A percentile compares a stretch with the other conserved stretches of the same genome.
Conservation (phyloP, 2,888 invertebrate species). For the Spisula subtruncata region DNA sequence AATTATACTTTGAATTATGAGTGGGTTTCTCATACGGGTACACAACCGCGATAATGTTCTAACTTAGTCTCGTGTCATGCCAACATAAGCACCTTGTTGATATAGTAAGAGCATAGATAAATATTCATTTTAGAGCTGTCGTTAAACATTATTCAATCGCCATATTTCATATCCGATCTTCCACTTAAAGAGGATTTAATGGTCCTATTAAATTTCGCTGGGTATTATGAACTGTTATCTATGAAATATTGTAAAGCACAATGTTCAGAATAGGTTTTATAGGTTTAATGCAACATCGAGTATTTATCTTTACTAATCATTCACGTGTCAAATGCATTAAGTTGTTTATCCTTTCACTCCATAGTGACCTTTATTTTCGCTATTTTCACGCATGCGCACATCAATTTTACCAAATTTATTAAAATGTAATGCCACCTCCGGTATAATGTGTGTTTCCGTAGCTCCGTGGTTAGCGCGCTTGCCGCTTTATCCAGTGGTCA, state of each 20-base stretch:
- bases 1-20: neutral
- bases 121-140: neutral
- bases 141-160: slow-evolving; percentile 17
- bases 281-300: too few species aligned
- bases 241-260: neutral
- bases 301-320: too few species aligned
- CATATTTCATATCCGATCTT: neutral
- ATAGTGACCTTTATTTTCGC: too few species aligned
- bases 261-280: neutral
- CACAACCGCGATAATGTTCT: neutral
- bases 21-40: neutral
- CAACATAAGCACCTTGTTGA: neutral
- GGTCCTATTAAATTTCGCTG: neutral
- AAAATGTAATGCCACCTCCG: too few species aligned
- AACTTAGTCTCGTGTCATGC: neutral
- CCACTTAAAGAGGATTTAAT: slow-evolving; percentile 1
- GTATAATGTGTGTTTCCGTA: too few species aligned
- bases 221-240: neutral
- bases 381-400: too few species aligned
- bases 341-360: too few species aligned
- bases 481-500: too few species aligned
- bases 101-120: neutral
- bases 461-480: too few species aligned
- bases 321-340: too few species aligned
- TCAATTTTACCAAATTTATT: too few species aligned